These are phyloP conservation scores for Himalopsyche tibetana DNA, from an alignment of 2,888 invertebrate species.

Conservation along the genomic window DNA sequence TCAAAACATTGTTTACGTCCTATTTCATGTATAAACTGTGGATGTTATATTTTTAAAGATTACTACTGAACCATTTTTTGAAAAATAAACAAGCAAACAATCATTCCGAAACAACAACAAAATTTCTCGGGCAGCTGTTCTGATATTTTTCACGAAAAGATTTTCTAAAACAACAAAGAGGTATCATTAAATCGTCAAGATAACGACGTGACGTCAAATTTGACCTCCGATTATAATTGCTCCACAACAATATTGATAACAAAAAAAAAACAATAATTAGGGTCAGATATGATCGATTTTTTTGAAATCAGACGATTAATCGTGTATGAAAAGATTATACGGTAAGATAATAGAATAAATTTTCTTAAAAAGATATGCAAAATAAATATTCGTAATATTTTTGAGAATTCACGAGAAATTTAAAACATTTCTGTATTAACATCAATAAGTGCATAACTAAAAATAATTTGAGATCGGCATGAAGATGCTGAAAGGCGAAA, in stretches of 20 bases:
- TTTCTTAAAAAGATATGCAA: background rate
- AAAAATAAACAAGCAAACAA: background rate
- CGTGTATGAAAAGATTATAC: background rate
- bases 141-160: slow-evolving; percentile 10
- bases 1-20: too few relatives aligned
- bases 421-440: too few relatives aligned
- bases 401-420: too few relatives aligned
- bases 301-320: background rate
- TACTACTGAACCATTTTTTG: background rate
- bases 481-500: too few relatives aligned
- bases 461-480: too few relatives aligned
- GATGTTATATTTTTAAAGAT: background rate
- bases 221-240: slow-evolving; percentile 2
- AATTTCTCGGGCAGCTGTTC: background rate
- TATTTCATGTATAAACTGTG: too few relatives aligned
- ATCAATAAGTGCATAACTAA: too few relatives aligned
- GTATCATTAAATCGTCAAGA: slow-evolving; percentile 32
- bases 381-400: too few relatives aligned
- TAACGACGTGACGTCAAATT: background rate
- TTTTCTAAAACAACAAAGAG: background rate
- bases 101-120: background rate
- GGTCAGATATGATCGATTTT: slow-evolving; percentile 24
- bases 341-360: background rate
- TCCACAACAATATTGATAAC: background rate
- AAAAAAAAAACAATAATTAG: slow-evolving; percentile 7